Base-by-base conservation (phyloP, 1,140 invertebrate species). In the Holotrichia oblita region DNA sequence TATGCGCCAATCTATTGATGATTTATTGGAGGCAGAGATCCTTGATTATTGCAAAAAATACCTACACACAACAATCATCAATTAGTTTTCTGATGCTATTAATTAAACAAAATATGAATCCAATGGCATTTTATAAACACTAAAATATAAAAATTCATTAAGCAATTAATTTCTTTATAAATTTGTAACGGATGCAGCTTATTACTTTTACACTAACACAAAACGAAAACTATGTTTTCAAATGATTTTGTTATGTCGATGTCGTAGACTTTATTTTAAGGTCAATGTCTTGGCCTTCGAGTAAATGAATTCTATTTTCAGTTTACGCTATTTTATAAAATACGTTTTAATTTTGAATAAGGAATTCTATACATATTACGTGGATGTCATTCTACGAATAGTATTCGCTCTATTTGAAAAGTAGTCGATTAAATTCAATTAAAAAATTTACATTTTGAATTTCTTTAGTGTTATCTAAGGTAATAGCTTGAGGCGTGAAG, bases 221-320 rank as follows among this genome's bases (percentile, higher is more conserved):
- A 69, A 34, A 27, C 12, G 14, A 69, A 69, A 22, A 34, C 12
- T 69, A 12, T 69, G 22, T 14, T 69, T 69, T 69, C 22, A 69
- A 14, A 69, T 69, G 8, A 69, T 69, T 69, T 27, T 69, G 27
- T 34, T 1, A 34, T 34, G 27, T 14, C 20, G 61, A 27, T 69
- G 61, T 34, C 61, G 24, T 22, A 22, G 22, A 69, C 27, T 69
- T 34, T 69, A 69, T 27, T 34, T 14, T 20, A 69, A 69, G 61
- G 61, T 69, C 61, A 69, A 69, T 69, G 61, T 69, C 61, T 69
- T 22, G 61, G 61, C 61, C 61, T 69, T 20, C 61, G 22, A 69
- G 17, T 6, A 22, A 22, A 64, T 14, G 61, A 27, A 69, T 69
- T 69, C 61, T 69, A 9, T 69, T 69, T 27, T 69, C 22, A 27